Evolutionary conservation across 2,797 vertebrate species (phyloP), one percentile per base, ranked within the genome.

Genomic region (Tenualosa ilisha): DNA sequence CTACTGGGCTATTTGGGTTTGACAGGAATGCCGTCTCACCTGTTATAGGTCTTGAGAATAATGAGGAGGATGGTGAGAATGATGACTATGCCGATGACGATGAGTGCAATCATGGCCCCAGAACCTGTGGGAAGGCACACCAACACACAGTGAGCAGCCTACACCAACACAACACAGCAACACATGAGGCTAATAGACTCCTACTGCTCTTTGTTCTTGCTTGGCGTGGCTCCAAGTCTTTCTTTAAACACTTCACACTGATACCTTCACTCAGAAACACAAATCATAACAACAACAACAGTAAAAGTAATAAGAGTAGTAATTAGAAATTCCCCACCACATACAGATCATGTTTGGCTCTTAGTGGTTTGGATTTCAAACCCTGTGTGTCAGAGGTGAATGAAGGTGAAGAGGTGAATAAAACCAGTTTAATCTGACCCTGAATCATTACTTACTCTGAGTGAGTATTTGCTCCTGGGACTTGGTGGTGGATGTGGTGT

Each of bases 31-130:
- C 1, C 1, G 85, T 85, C 85, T 0, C 92, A 99, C 98, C 97
- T 98, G 97, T 99, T 99, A 86, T 98, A 99, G 0, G 96, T 95
- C 95, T 99, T 99, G 90, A 99, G 87, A 82, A 96, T 92, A 91
- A 99, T 93, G 86, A 99, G 95, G 22, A 99, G 92, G 92, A 94
- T 89, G 0, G 97, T 92, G 61, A 99, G 97, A 92, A 98, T 94
- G 90, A 99, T 84, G 84, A 99, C 96, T 86, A 98, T 94, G 6
- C 97, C 96, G 0, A 98, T 94, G 83, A 99, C 98, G 0, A 99
- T 95, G 86, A 97, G 93, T 26, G 97, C 98, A 7, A 98, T 96
- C 89, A 99, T 99, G 82, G 98, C 98, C 61, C 98, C 98, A 22
- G 98, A 98, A 89, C 98, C 98, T 99, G 75, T 0, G 20, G 87